phyloP scores from a whole-genome alignment of 2,888 invertebrate genomes.

The Heteromurus nitidus region DNA sequence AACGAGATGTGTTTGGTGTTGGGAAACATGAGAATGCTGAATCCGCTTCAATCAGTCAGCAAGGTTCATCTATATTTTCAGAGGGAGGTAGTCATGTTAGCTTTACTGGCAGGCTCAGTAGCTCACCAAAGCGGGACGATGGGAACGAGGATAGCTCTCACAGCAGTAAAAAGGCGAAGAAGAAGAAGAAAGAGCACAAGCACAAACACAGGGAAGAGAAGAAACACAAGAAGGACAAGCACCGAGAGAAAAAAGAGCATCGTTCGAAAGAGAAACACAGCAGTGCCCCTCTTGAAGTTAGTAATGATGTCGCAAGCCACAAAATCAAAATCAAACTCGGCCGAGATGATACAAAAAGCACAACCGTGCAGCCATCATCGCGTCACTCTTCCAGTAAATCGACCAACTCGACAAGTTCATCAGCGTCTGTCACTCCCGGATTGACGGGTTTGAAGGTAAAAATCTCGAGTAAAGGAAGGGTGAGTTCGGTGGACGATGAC shows the following conservation, averaged over 20 bases:
- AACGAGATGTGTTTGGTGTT: slow-evolving; percentile 51
- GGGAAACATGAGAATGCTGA: slow-evolving; percentile 41
- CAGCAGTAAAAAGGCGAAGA: slow-evolving; percentile 60
- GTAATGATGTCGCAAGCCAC: slow-evolving; percentile 36
- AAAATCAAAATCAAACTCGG: slow-evolving; percentile 63
- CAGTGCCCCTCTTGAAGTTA: slow-evolving; percentile 36
- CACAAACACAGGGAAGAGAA: slow-evolving; percentile 71
- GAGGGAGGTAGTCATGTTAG: slow-evolving; percentile 49
- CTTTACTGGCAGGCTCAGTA: slow-evolving; percentile 61
- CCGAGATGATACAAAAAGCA: slow-evolving; percentile 41
- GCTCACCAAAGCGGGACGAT: slow-evolving; percentile 46
- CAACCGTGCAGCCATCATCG: slow-evolving; percentile 28
- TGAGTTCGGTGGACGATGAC: slow-evolving; percentile 53
- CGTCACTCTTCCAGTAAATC: slow-evolving; percentile 54
- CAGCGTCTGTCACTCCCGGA: neutral
- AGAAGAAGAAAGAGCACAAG: slow-evolving; percentile 71
- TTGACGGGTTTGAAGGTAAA: slow-evolving; percentile 61
- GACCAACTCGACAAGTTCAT: slow-evolving; percentile 33
- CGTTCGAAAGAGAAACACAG: slow-evolving; percentile 34
- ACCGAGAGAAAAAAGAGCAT: slow-evolving; percentile 50
- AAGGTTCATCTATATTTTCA: slow-evolving; percentile 30
- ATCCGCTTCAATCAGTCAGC: slow-evolving; percentile 17
- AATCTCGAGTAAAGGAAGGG: slow-evolving; percentile 53
- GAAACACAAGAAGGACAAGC: slow-evolving; percentile 67
- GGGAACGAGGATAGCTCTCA: slow-evolving; percentile 51